Base-by-base conservation (phyloP, 2,113 vertebrate species). In the Ophthalmolycus amberensis region DNA sequence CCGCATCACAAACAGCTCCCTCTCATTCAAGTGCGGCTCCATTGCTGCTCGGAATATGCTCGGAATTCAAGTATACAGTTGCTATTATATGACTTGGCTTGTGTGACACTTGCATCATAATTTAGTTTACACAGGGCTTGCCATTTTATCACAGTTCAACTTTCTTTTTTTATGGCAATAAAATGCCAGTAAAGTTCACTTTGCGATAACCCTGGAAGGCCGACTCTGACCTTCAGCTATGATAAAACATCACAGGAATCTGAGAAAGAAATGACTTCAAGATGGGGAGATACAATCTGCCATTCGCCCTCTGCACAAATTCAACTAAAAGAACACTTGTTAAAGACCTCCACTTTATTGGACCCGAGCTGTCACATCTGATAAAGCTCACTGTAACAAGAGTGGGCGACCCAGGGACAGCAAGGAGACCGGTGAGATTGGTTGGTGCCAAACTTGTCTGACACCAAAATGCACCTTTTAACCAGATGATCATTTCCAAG, bases 341-440 rank as follows among this genome's bases (percentile, higher is more conserved):
- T 94, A 94, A 94, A 91, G 90, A 91, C 86, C 90, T 82, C 76
- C 86, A 90, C 86, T 93, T 93, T 94, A 87, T 89, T 88, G 88
- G 88, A 32, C 85, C 76, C 32, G 38, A 83, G 83, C 91, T 93
- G 93, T 94, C 92, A 93, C 89, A 93, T 93, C 89, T 93, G 86
- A 93, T 94, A 87, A 93, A 86, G 79, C 87, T 91, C 90, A 91
- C 82, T 71, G 81, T 87, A 89, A 87, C 77, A 0, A 0, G 62
- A 83, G 78, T 34, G 67, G 80, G 79, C 72, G 82, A 92, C 89
- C 84, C 84, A 32, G 90, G 80, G 66, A 84, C 81, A 72, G 54
- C 76, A 2, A 59, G 77, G 54, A 27, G 56, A 50, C 65, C 6
- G 10, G 71, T 34, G 70, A 82, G 91, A 92, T 92, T 90, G 91